Evolutionary conservation across 2,888 invertebrate species (phyloP).

Genomic region (Dermolepida albohirtum): DNA sequence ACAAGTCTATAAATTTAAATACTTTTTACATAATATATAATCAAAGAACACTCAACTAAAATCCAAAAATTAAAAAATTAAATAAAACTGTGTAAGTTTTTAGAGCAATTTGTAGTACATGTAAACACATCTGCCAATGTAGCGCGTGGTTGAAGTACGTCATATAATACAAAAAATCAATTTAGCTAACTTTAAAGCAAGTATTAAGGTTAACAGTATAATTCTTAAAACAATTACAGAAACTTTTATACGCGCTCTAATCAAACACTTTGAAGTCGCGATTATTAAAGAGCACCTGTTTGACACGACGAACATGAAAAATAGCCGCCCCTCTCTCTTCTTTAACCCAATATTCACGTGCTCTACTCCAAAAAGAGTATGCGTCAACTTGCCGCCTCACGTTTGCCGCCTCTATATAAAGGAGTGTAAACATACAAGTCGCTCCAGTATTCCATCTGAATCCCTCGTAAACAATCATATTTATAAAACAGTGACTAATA

Average conservation of each 20-base stretch:
- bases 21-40: too few relatives aligned
- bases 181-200: too few relatives aligned
- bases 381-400: conserved; percentile 55
- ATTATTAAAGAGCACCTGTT: conserved; percentile 28
- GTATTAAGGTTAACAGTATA: too few relatives aligned
- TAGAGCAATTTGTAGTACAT: too few relatives aligned
- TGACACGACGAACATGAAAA: background rate
- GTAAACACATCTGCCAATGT: too few relatives aligned
- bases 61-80: too few relatives aligned
- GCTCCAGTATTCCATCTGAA: conserved; percentile 48
- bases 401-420: conserved; percentile 57
- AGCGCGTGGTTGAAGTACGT: too few relatives aligned
- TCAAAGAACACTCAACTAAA: too few relatives aligned
- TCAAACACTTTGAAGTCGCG: background rate
- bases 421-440: conserved; percentile 52
- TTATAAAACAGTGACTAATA: conserved; percentile 9
- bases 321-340: conserved; percentile 9
- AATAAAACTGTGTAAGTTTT: too few relatives aligned
- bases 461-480: conserved; percentile 37
- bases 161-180: too few relatives aligned
- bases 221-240: conserved; percentile 2
- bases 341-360: conserved; percentile 37
- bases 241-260: background rate
- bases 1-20: too few relatives aligned
- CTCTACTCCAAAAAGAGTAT: conserved; percentile 42